phyloP scores from a whole-genome alignment of 2,797 vertebrate genomes.

The Choloepus didactylus region DNA sequence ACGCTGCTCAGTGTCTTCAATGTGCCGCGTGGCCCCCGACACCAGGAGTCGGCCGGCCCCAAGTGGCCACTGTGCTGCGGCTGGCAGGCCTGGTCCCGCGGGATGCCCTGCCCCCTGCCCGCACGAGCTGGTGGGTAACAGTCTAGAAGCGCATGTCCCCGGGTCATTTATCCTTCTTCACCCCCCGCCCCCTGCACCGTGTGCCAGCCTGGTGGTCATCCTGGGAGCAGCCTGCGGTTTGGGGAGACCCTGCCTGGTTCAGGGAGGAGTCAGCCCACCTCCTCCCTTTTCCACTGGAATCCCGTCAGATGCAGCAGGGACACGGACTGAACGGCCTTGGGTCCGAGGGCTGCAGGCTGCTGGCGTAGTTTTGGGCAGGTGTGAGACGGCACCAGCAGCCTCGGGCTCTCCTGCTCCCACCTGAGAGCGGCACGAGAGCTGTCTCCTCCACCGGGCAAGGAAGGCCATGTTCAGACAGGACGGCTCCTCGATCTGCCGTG shows the following conservation, averaged over 20 bases:
- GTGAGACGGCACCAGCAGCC: background rate
- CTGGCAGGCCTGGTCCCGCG: background rate
- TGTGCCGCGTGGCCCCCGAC: too few species aligned
- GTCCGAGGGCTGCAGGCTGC: background rate
- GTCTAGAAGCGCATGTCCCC: too few species aligned
- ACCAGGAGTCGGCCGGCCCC: too few species aligned
- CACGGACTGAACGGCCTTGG: background rate
- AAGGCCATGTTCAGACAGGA: background rate
- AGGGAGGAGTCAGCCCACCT: background rate
- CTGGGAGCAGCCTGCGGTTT: accelerated
- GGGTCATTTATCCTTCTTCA: too few species aligned
- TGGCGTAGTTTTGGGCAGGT: too few species aligned
- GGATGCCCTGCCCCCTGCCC: accelerated
- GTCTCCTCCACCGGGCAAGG: background rate
- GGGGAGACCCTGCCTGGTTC: background rate
- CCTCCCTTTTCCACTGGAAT: accelerated
- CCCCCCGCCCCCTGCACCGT: too few species aligned
- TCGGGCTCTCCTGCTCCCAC: background rate
- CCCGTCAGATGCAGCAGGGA: background rate
- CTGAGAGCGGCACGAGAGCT: background rate
- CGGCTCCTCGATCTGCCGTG: background rate
- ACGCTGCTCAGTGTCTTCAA: too few species aligned
- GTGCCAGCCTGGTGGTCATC: too few species aligned
- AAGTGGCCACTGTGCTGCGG: too few species aligned
- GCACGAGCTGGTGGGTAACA: too few species aligned